phyloP scores from a whole-genome alignment of 2,797 vertebrate species.

The Oceanodroma leucorhoa region DNA sequence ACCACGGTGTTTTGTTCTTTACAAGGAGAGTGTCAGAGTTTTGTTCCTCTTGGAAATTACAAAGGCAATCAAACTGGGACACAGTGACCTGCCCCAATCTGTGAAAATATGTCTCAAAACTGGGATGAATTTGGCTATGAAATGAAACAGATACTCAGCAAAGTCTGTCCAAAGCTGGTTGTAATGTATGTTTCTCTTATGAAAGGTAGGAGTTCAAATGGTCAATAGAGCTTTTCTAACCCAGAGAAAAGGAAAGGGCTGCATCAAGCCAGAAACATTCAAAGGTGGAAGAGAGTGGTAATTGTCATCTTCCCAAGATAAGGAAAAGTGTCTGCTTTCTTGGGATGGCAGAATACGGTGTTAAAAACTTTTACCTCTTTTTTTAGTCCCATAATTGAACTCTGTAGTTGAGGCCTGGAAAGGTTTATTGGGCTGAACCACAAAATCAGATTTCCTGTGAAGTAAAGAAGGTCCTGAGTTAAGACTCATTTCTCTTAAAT shows the following conservation, averaged over 20 bases:
- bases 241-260: not conserved
- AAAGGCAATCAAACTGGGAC: not conserved
- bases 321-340: not conserved
- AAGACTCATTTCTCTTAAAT: not conserved
- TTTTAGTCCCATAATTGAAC: not conserved
- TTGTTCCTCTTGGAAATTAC: not conserved
- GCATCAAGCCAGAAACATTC: not conserved
- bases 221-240: not conserved
- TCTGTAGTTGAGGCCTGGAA: not conserved
- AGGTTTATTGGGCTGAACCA: not conserved
- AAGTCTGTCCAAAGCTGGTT: not conserved
- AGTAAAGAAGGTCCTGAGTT: not conserved
- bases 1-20: fast-evolving
- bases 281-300: not conserved
- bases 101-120: not conserved
- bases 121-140: not conserved
- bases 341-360: not conserved
- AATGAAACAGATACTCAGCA: not conserved
- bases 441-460: not conserved
- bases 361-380: not conserved
- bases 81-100: not conserved
- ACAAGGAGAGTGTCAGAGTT: not conserved
- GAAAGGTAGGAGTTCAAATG: not conserved
- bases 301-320: not conserved
- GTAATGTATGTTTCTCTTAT: fast-evolving